These are phyloP conservation scores for Xerus rutilus DNA, from an alignment of 2,797 vertebrate species.

Conservation along the genomic window DNA sequence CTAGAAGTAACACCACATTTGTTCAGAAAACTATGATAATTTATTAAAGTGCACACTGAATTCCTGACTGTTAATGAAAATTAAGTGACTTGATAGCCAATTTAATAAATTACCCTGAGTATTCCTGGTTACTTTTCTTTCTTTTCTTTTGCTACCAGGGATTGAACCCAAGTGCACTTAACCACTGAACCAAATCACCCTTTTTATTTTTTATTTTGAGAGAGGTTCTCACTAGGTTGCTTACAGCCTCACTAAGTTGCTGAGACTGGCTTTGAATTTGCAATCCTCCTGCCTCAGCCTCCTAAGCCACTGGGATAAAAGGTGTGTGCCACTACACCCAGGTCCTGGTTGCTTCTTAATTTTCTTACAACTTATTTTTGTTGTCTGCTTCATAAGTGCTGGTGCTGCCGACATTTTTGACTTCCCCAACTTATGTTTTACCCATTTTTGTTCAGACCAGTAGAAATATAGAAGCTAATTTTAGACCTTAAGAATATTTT, in stretches of 20 bases:
- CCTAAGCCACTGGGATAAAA: too few species aligned
- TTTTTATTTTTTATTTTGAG: too few species aligned
- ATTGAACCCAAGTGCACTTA: too few species aligned
- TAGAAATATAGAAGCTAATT: slow-evolving; percentile 35
- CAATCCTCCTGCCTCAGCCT: too few species aligned
- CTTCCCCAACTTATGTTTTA: background rate
- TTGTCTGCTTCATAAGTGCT: slow-evolving; percentile 29
- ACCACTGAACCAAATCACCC: too few species aligned
- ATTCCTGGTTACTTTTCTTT: background rate
- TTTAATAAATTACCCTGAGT: slow-evolving; percentile 8
- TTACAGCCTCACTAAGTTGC: too few species aligned
- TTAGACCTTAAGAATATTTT: background rate
- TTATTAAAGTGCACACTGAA: background rate
- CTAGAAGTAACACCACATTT: background rate
- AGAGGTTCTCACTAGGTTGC: too few species aligned
- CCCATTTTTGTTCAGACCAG: background rate
- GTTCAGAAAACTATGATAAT: slow-evolving; percentile 7
- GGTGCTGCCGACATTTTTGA: slow-evolving; percentile 21
- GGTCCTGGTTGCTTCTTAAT: background rate
- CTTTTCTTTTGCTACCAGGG: too few species aligned
- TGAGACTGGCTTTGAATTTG: too few species aligned
- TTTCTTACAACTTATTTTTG: slow-evolving; percentile 49
- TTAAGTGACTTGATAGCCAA: background rate
- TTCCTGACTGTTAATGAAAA: background rate
- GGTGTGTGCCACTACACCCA: too few species aligned